Evolutionary conservation across 2,888 invertebrate species (phyloP), one percentile per base, ranked within the genome.

Genomic region (Steromphala cineraria): DNA sequence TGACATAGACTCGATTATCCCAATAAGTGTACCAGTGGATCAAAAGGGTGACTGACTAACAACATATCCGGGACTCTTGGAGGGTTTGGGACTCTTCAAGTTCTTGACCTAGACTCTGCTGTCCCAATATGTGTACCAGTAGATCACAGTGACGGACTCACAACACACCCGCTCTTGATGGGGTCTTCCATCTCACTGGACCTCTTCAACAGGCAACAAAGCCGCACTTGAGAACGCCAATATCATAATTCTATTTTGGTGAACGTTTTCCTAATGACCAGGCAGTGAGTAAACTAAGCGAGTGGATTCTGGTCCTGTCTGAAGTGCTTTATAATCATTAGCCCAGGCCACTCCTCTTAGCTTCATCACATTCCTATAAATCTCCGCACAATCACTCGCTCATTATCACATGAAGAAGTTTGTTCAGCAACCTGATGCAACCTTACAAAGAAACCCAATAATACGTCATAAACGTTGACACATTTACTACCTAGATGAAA

Each of bases 351-450:
- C 31, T 71, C 40, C 71, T 40, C 40, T 36, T 10, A 15, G 36
- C 31, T 71, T 71, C 28, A 71, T 71, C 19, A 71, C 31, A 71
- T 71, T 71, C 31, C 71, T 36, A 71, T 71, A 71, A 71, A 71
- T 71, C 71, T 71, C 71, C 31, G 71, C 71, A 31, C 2, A 31
- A 31, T 71, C 36, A n/a, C 19, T 36, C 15, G 19, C 31, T 71
- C 17, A 36, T 71, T 71, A 31, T 71, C 40, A 31, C 40, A 36
- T 31, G 19, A 71, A 71, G 71, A 46, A 46, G 71, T 36, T 71
- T 40, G 31, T 40, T 19, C 36, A 19, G 36, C 71, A 40, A 19
- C 7, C 8, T 40, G 40, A 31, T 3, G 36, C 40, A 36, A 19
- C 36, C 71, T 40, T 7, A 40, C 40, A 36, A 31, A 31, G 31